A percentile compares a stretch with the other conserved stretches of the same genome.
Evolutionary conservation across 2,113 vertebrate species (phyloP).

Genomic region (Gobius niger): DNA sequence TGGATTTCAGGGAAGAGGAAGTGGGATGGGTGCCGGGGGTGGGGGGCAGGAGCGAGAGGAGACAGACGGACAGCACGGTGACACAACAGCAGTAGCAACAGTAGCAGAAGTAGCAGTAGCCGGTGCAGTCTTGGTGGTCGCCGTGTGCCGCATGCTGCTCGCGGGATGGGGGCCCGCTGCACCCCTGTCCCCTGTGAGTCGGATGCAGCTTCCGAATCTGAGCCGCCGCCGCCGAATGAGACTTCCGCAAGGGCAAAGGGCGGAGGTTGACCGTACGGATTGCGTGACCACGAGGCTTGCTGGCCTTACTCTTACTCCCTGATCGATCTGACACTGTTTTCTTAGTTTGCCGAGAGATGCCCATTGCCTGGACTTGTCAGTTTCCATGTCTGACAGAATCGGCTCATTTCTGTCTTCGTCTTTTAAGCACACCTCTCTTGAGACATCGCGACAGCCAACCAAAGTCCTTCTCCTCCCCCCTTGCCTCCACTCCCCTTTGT

Average conservation of each 20-base stretch:
- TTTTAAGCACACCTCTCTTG: slow-evolving; percentile 72
- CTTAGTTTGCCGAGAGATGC: slow-evolving; percentile 68
- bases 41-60: slow-evolving; percentile 81
- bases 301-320: slow-evolving; percentile 44
- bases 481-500: slow-evolving; percentile 60
- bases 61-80: slow-evolving; percentile 85
- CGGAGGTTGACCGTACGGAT: slow-evolving; percentile 49
- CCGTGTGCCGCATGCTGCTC: slow-evolving; percentile 57
- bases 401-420: slow-evolving; percentile 55
- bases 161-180: slow-evolving; percentile 34
- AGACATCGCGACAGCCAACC: slow-evolving; percentile 74
- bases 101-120: slow-evolving; percentile 81
- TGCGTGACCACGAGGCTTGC: slow-evolving; percentile 34
- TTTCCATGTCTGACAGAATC: slow-evolving; percentile 55
- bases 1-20: slow-evolving; percentile 40
- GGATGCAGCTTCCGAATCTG: slow-evolving; percentile 42
- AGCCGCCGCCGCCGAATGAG: slow-evolving; percentile 21
- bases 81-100: slow-evolving; percentile 80
- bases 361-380: slow-evolving; percentile 67
- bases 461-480: slow-evolving; percentile 62
- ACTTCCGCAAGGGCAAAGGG: slow-evolving; percentile 57
- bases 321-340: slow-evolving; percentile 56
- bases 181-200: slow-evolving; percentile 38
- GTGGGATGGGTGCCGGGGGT: slow-evolving; percentile 53
- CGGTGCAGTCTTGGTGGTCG: slow-evolving; percentile 71